phyloP scores from a whole-genome alignment of 2,888 invertebrate species.

The Sisyra terminalis region DNA sequence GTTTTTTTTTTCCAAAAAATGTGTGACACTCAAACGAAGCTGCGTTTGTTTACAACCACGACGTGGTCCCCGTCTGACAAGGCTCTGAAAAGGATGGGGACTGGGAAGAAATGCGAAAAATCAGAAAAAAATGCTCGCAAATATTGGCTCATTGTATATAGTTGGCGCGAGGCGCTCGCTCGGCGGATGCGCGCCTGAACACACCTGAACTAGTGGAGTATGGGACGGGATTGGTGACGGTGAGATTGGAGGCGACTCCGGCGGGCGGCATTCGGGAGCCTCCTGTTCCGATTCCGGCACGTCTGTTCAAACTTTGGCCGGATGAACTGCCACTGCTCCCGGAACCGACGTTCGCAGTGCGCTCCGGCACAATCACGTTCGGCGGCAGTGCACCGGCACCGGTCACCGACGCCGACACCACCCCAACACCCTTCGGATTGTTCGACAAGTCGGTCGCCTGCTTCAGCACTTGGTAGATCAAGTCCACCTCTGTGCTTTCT shows the following conservation, averaged over 20 bases:
- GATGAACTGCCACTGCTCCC: conserved; percentile 29
- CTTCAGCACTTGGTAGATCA: conserved; percentile 88
- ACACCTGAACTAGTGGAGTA: conserved; percentile 55
- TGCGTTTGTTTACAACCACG: no score
- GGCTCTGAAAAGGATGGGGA: no score
- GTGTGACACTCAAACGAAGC: no score
- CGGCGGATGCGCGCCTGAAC: conserved; percentile 20
- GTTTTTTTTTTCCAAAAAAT: no score
- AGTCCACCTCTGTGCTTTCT: conserved; percentile 61
- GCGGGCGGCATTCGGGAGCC: conserved; percentile 28
- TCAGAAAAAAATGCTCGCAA: not conserved
- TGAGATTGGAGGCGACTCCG: conserved; percentile 31
- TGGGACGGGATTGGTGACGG: conserved; percentile 44
- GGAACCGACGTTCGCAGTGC: conserved; percentile 19
- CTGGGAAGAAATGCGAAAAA: no score
- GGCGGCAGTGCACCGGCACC: conserved; percentile 30
- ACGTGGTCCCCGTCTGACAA: no score
- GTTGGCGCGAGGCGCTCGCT: no score
- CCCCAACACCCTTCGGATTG: conserved; percentile 21
- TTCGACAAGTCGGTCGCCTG: conserved; percentile 79
- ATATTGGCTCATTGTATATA: not conserved
- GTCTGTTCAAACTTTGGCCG: conserved; percentile 33
- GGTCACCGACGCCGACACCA: conserved; percentile 25
- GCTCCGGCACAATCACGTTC: conserved; percentile 25
- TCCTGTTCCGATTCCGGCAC: conserved; percentile 15